Conservation (phyloP, 2,888 invertebrate genomes). For the Drosophila incognita region DNA sequence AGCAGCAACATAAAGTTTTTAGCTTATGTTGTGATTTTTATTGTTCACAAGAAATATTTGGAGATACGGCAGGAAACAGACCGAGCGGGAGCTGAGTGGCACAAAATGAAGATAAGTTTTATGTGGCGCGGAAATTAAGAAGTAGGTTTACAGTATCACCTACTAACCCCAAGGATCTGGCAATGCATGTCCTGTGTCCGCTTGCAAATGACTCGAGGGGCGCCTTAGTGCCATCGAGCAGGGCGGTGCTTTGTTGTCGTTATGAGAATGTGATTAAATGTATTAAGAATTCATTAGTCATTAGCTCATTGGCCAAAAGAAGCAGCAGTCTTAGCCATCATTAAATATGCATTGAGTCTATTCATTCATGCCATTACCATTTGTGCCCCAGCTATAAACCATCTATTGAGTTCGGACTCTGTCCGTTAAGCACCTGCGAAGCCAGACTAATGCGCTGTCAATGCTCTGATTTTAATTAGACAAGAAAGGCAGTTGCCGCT, state of each 20-base stretch:
- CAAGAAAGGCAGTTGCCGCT: constrained; percentile 18
- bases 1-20: constrained; percentile 74
- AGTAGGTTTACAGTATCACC: constrained; percentile 63
- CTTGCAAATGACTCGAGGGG: constrained; percentile 46
- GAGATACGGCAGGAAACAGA: not conserved
- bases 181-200: constrained; percentile 25
- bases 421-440: constrained; percentile 18
- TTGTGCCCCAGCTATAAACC: constrained; percentile 8
- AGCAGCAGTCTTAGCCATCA: constrained; percentile 31
- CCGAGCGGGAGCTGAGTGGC: constrained; percentile 39
- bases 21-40: constrained; percentile 81
- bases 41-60: constrained; percentile 44
- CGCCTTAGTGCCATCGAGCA: constrained; percentile 28
- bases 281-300: constrained; percentile 75
- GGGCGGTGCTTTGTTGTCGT: not conserved
- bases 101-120: constrained; percentile 77
- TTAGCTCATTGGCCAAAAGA: constrained; percentile 13
- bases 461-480: constrained; percentile 35
- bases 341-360: constrained; percentile 74
- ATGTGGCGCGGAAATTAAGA: constrained; percentile 81
- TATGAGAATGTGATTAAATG: constrained; percentile 62
- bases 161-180: constrained; percentile 30
- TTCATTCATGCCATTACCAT: constrained; percentile 47
- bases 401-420: not conserved
- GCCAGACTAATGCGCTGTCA: constrained; percentile 36